Evolutionary conservation across 2,797 vertebrate species (phyloP), one percentile per base, ranked within the genome.

Genomic region (Mareca strepera): DNA sequence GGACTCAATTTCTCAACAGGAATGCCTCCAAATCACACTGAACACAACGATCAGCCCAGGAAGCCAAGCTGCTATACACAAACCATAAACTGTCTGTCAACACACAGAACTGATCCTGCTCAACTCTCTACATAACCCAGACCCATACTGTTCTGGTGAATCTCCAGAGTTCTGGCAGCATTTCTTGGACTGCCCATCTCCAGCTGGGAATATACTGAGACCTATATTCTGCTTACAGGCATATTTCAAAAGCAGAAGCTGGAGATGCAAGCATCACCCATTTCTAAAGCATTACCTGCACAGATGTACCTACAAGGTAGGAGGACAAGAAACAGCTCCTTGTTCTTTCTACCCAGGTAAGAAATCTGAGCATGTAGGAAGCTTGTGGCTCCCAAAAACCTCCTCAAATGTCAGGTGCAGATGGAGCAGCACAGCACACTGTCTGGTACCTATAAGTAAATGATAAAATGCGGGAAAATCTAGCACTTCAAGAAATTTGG

Each of bases 11-110:
- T 79, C 78, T 84, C 28, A 17, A 23, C 31, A 86, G 67, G 12
- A 86, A 76, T 70, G n/a, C 39, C 35, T 88, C 28, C 62, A 76
- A 75, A 86, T 74, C 67, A 41, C 46, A 26, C 29, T 56, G 72
- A 44, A 88, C 20, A 60, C 39, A 48, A 73, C 50, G 58, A 82
- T 60, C 59, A 56, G 15, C 39, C 74, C 80, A 52, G 86, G 35
- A 87, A 85, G 11, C 53, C 56, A 66, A 82, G 44, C 48, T 72
- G 56, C 37, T 92, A 4, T 80, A 88, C 28, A 83, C 88, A 91
- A 95, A 81, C 69, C 31, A 17, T 67, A 85, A 93, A 86, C 22
- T 89, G 13, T 6, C n/a, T 88, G 70, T 93, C 68, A 93, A 89
- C 81, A 80, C 8, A 5, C 74, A 88, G 39, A 86, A 56, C 17